Evolutionary conservation across 30 jellyfish, hydroid and myxozoan genomes (phyloP), one percentile per base, ranked within the genome.

Genomic region (Calvadosia cruxmelitensis): DNA sequence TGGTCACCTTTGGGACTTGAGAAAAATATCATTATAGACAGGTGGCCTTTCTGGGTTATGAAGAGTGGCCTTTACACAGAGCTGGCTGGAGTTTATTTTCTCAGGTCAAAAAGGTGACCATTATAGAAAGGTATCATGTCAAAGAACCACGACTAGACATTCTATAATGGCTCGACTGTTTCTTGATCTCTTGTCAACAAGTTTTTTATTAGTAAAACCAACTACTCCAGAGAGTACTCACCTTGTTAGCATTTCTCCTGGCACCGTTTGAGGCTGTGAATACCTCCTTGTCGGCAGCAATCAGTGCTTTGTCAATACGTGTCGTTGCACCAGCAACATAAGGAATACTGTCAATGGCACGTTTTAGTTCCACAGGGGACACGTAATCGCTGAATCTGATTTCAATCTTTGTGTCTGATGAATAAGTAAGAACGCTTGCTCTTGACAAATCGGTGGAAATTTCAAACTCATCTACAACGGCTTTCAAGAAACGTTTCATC

Each of bases 391-490:
- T 51, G 67, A 87, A 80, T 26, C 71, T 68, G 70, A 87, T 72
- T 31, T 83, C 88, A 5, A 70, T 64, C 10, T 50, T 66, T 27
- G 82, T 68, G 50, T 66, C 74, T 25, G 63, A 28, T 27, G 74
- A 75, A 73, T 64, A 87, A 1, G 94, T 87, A 29, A 72, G 50
- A 1, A 80, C 93, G 61, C 92, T 64, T 73, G 79, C 93, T 20
- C 87, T 90, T 2, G 97, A 71, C 73, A 74, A 75, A 34, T 80
- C 63, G 24, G 84, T 87, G 78, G 81, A 66, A 63, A 87, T 85
- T 34, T 80, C 94, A 49, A 87, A 87, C 2, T 71, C 76, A 12
- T 67, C 65, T 34, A 65, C 89, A 64, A 87, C 71, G 7, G 75
- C 50, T 53, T 87, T 74, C 2, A 87, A n/a, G 81, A 79, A 87